Percentiles rank a stretch among this genome's conserved stretches.
Evolutionary conservation across 2,113 vertebrate genomes (phyloP).

Genomic region (Myocastor coypus): DNA sequence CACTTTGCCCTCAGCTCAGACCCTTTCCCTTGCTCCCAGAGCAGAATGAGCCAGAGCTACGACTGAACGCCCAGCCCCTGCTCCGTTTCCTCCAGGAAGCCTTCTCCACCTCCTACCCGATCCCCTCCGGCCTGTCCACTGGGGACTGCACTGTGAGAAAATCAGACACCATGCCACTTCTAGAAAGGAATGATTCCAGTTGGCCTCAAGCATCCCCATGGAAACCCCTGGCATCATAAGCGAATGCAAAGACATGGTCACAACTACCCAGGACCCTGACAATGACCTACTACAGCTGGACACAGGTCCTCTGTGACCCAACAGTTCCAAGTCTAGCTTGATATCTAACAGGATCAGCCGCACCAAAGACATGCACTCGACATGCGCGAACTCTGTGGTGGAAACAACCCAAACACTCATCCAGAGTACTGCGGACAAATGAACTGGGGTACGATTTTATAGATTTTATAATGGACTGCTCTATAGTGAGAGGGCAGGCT

Average conservation of each 20-base stretch:
- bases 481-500: not conserved
- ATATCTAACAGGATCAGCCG: not conserved
- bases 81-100: not conserved
- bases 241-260: not conserved
- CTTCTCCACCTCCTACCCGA: not conserved
- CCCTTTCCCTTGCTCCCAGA: not conserved
- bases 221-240: not conserved
- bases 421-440: not conserved
- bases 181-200: not conserved
- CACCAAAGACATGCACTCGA: not conserved
- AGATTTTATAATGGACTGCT: not conserved
- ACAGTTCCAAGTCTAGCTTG: not conserved
- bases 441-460: not conserved
- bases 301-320: not conserved
- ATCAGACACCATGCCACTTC: not conserved
- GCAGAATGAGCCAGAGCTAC: not conserved
- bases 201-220: not conserved
- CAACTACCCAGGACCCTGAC: not conserved
- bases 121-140: not conserved
- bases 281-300: not conserved
- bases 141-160: not conserved
- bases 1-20: not conserved
- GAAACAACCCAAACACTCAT: not conserved
- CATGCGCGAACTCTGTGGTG: not conserved
- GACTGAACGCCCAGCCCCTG: not conserved